A percentile compares a stretch with the other conserved stretches of the same genome.
Evolutionary conservation across 1,140 invertebrate species (phyloP).

Genomic region (Vanessa tameamea): DNA sequence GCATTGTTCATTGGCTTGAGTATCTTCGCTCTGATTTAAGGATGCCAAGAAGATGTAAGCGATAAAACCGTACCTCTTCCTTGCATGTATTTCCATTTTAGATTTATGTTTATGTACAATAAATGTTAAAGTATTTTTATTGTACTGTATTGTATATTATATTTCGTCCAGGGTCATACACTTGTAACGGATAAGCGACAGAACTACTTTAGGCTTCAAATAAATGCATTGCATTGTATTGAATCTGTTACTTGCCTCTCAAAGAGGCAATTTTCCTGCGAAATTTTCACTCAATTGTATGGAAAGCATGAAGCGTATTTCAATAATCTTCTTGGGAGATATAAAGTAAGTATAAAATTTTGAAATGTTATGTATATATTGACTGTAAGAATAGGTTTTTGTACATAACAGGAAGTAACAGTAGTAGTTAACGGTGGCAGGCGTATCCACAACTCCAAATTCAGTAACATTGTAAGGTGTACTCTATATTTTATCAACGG

Average conservation of each 20-base stretch:
- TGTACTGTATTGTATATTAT: neutral
- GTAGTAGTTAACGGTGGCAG: no score
- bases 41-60: no score
- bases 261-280: conserved; percentile 79
- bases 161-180: conserved; percentile 58
- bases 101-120: no score
- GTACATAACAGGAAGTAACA: no score
- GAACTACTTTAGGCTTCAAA: conserved; percentile 82
- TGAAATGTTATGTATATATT: no score
- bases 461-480: no score
- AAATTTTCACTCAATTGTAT: conserved; percentile 81
- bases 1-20: no score
- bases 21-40: neutral
- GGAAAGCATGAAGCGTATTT: conserved; percentile 84
- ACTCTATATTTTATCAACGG: no score
- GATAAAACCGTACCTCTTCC: no score
- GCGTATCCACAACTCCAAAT: no score
- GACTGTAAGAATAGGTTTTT: no score
- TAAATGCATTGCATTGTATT: conserved; percentile 80
- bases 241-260: conserved; percentile 82
- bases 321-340: conserved; percentile 82
- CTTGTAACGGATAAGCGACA: conserved; percentile 66
- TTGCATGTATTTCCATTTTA: neutral
- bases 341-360: conserved; percentile 63
- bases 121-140: neutral